phyloP scores from a whole-genome alignment of 2,113 vertebrate species.

The Carassius auratus region DNA sequence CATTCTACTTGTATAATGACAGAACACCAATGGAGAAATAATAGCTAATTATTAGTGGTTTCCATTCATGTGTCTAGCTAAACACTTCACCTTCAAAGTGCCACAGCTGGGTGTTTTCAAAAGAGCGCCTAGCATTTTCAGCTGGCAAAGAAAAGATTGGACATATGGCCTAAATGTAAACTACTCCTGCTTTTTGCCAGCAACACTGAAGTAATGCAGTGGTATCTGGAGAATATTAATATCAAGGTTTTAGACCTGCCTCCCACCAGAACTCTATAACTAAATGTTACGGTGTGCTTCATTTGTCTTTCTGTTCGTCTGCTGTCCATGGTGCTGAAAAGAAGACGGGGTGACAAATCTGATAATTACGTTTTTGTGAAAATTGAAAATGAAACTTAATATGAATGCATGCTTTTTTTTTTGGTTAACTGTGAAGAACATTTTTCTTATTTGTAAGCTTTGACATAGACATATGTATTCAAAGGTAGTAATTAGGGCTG shows the following conservation, averaged over 20 bases:
- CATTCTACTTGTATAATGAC: background rate
- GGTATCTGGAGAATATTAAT: background rate
- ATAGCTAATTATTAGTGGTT: background rate
- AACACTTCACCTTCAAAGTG: background rate
- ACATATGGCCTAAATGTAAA: background rate
- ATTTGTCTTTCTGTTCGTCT: background rate
- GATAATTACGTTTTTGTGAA: background rate
- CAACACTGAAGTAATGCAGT: background rate
- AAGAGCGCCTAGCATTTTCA: background rate
- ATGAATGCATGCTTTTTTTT: no score
- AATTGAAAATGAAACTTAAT: background rate
- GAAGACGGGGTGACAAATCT: background rate
- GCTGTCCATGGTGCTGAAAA: slow-evolving; percentile 46
- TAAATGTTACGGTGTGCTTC: background rate
- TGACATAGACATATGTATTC: background rate
- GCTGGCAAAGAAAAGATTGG: background rate
- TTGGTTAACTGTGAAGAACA: background rate
- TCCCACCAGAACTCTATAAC: background rate
- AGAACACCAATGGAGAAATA: background rate
- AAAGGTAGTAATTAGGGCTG: background rate
- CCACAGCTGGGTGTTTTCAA: background rate
- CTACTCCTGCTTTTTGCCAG: background rate
- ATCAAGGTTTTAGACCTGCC: background rate
- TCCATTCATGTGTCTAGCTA: background rate
- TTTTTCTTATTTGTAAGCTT: background rate